Evolutionary conservation across 2,797 vertebrate genomes (phyloP).

Genomic region (Heteromormyrus szaboi): DNA sequence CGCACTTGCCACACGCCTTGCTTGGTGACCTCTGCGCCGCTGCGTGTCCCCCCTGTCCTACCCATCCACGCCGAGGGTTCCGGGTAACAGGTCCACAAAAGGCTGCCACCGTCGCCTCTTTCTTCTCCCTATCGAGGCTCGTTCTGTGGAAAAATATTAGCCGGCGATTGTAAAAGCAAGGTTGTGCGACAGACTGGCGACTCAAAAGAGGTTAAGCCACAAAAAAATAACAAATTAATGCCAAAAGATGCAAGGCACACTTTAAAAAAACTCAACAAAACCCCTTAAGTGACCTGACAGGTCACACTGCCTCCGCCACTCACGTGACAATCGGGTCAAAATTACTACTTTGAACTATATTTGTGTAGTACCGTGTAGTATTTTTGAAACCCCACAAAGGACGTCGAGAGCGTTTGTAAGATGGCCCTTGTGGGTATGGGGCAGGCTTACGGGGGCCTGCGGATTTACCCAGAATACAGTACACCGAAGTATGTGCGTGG

Average conservation of each 20-base stretch:
- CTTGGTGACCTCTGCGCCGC: not conserved
- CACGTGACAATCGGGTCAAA: constrained; percentile 48
- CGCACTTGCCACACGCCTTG: not conserved
- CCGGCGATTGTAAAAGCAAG: not conserved
- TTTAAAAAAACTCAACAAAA: not conserved
- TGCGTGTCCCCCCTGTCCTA: not conserved
- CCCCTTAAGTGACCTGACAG: not conserved
- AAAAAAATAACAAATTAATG: not conserved
- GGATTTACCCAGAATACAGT: constrained; percentile 54
- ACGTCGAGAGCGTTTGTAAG: not conserved
- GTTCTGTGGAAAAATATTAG: not conserved
- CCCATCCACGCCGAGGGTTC: not conserved
- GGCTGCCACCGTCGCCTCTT: not conserved
- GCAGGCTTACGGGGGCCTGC: not conserved
- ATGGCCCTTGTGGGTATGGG: constrained; percentile 33
- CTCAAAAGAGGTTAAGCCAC: not conserved
- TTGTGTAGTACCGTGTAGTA: constrained; percentile 32
- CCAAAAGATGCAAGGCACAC: not conserved
- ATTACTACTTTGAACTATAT: constrained; percentile 51
- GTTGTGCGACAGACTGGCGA: not conserved
- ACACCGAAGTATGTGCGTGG: constrained; percentile 51
- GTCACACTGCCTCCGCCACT: constrained; percentile 16
- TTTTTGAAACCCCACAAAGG: constrained; percentile 3
- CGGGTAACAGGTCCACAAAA: not conserved
- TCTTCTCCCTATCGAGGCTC: not conserved